phyloP scores from a whole-genome alignment of 2,113 vertebrate genomes.

The Tragulus kanchil region DNA sequence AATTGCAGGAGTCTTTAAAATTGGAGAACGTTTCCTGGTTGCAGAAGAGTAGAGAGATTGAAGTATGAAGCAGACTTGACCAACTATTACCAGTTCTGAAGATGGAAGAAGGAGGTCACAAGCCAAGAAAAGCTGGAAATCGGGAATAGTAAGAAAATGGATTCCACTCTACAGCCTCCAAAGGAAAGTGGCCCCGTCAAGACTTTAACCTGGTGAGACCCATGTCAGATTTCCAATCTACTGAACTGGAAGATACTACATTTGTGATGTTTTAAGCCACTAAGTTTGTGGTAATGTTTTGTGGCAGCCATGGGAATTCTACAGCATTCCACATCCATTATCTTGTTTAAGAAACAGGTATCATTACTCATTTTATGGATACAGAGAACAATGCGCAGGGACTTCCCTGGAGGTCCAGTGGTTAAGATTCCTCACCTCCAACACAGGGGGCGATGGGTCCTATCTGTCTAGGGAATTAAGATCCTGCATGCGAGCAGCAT shows the following conservation, averaged over 20 bases:
- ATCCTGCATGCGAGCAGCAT: neutral
- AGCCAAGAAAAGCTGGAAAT: constrained; percentile 11
- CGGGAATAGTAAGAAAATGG: neutral
- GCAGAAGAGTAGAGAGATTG: neutral
- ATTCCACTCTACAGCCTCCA: neutral
- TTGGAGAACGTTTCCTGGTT: neutral
- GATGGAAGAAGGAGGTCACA: neutral
- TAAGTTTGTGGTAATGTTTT: neutral
- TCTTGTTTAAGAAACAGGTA: constrained; percentile 22
- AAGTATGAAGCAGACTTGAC: neutral
- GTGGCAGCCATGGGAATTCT: neutral
- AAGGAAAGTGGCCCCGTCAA: neutral
- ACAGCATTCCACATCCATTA: neutral
- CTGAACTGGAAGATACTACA: neutral
- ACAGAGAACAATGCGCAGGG: neutral
- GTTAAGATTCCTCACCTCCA: neutral
- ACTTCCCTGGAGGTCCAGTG: neutral
- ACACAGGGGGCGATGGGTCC: neutral
- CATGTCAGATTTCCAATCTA: neutral
- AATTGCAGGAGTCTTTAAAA: constrained; percentile 29
- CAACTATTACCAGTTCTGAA: neutral
- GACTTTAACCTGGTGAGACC: neutral
- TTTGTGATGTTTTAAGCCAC: neutral
- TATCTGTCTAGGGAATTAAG: neutral
- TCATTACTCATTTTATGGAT: constrained; percentile 30